Percentiles rank a stretch among this genome's conserved stretches.
Conservation (phyloP, 2,797 vertebrate species). For the Chloroceryle amazona region DNA sequence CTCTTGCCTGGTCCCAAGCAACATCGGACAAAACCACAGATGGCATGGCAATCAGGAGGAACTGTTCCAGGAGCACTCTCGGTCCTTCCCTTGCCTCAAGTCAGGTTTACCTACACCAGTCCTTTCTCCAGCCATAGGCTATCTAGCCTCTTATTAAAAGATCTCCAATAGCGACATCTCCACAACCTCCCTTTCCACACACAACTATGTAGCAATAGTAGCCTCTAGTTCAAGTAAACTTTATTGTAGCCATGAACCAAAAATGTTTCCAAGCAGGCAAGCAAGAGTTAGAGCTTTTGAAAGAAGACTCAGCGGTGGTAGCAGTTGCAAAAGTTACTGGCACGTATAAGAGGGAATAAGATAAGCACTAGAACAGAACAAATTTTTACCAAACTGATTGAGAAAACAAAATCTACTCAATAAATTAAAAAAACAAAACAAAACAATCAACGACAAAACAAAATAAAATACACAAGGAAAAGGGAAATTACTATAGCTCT, state of each 20-base stretch:
- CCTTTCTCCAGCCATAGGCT: neutral
- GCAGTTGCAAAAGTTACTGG: neutral
- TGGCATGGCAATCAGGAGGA: accelerated
- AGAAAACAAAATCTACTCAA: neutral
- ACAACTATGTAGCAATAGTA: neutral
- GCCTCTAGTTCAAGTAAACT: neutral
- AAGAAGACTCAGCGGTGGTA: neutral
- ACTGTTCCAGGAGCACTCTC: accelerated
- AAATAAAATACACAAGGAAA: neutral
- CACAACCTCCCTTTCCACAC: neutral
- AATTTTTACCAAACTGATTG: neutral
- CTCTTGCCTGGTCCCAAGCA: neutral
- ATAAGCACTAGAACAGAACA: neutral
- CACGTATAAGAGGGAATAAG: neutral
- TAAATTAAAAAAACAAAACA: neutral
- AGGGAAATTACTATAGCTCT: neutral
- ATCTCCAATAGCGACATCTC: neutral
- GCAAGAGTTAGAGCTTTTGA: neutral
- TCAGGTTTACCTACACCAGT: neutral
- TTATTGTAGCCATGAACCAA: neutral
- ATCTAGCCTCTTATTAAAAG: neutral
- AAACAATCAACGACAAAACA: too few relatives aligned
- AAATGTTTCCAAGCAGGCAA: neutral
- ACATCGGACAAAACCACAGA: neutral
- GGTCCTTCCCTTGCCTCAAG: neutral